Base-by-base conservation (phyloP, 2,888 invertebrate genomes). In the Liodrosophila aerea region DNA sequence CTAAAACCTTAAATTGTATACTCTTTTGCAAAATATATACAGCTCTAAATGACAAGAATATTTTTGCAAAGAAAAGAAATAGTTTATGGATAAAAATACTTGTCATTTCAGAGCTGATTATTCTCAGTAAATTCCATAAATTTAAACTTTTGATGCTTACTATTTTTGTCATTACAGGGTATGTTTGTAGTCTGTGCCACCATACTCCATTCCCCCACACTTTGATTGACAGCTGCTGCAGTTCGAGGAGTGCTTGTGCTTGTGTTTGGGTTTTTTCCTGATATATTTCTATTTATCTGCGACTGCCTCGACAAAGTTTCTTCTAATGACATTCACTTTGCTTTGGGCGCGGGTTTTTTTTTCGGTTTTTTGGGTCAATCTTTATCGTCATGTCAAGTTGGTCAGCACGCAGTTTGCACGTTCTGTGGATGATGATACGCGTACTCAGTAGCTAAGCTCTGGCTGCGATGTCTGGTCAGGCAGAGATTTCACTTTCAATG, bases 361-460 rank as follows among this genome's bases (percentile, higher is more conserved):
- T 51, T 41, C 44, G 16, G 16, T 37, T 80, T 80, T 81, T 81
- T 80, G 69, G 84, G 81, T 82, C 81, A 82, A 80, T 76, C 81
- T 82, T 85, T 82, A 85, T 82, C 86, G 81, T 73, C 80, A 64
- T 66, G 76, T 70, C 85, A 72, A 85, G 85, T 77, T 81, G 85
- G 62, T 39, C 60, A 58, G 84, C 76, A 73, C 77, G 81, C 77
- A 82, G 78, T 76, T 78, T 77, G 77, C 83, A 82, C 80, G 76
- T 78, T 82, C 72, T 29, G 27, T 9, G 18, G 52, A 33, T n/a
- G n/a, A n/a, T n/a, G n/a, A n/a, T n/a, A n/a, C n/a, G n/a, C n/a
- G n/a, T n/a, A n/a, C n/a, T n/a, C n/a, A 59, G 66, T 54, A 57
- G 62, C 63, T 78, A 85, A 85, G 85, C 78, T 64, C 43, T 33